A percentile compares a stretch with the other conserved stretches of the same genome.
Conservation (phyloP, 2,797 vertebrate genomes). For the Peromyscus nudipes region DNA sequence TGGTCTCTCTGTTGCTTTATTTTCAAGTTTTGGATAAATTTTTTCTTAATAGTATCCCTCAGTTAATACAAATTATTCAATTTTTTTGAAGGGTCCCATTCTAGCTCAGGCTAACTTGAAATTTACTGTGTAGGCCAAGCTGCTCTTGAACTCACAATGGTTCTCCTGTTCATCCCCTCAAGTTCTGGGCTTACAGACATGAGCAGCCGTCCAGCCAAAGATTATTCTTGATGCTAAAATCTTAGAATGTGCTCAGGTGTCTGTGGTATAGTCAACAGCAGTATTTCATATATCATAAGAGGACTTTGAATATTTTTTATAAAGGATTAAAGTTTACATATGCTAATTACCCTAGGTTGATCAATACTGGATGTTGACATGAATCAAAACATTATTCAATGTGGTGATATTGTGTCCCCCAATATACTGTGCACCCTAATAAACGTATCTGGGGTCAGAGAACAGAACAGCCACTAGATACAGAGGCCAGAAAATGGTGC, state of each 20-base stretch:
- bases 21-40: conserved; percentile 25
- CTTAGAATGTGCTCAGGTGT: not conserved
- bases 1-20: not conserved
- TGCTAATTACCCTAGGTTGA: not conserved
- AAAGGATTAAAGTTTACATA: not conserved
- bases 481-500: no score
- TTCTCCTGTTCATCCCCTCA: not conserved
- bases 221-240: not conserved
- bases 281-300: not conserved
- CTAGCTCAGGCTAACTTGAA: not conserved
- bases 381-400: not conserved
- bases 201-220: not conserved
- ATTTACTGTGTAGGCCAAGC: not conserved
- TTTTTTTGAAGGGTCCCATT: not conserved
- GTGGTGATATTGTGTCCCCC: no score
- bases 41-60: not conserved
- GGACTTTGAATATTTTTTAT: not conserved
- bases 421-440: no score
- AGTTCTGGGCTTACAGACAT: not conserved
- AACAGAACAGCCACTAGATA: no score
- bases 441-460: no score
- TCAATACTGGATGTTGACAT: not conserved
- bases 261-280: not conserved
- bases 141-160: not conserved
- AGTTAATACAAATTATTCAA: not conserved